Percentiles rank a stretch among this genome's conserved stretches.
Conservation (phyloP, 1,140 invertebrate species). For the Macrosteles quadrilineatus region DNA sequence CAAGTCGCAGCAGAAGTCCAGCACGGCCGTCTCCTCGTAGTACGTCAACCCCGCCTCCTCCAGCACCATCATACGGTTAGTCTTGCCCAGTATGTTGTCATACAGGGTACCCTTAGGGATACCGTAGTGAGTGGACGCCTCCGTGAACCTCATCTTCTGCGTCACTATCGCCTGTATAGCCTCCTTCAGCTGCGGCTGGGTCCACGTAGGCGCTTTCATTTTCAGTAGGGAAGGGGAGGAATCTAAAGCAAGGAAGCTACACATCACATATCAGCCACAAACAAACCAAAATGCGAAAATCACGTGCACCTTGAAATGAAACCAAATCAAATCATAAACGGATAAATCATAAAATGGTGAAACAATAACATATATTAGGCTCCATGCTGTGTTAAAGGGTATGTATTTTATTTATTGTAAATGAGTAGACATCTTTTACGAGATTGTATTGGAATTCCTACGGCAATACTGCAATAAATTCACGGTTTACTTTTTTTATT, state of each 20-base stretch:
- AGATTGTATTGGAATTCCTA: too few relatives aligned
- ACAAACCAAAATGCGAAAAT: constrained; percentile 25
- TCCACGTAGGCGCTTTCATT: constrained; percentile 75
- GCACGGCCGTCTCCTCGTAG: constrained; percentile 63
- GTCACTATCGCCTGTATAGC: constrained; percentile 73
- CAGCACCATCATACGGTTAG: constrained; percentile 71
- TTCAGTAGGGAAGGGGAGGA: constrained; percentile 26
- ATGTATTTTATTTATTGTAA: too few relatives aligned
- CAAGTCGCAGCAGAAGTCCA: constrained; percentile 75
- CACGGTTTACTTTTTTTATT: too few relatives aligned
- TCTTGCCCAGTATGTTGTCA: constrained; percentile 77
- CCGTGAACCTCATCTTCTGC: constrained; percentile 75
- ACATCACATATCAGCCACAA: constrained; percentile 25
- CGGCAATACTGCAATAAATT: too few relatives aligned
- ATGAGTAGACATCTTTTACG: too few relatives aligned
- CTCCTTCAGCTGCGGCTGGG: constrained; percentile 69
- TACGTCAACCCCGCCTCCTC: constrained; percentile 65
- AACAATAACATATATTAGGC: too few relatives aligned
- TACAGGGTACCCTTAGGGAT: constrained; percentile 78
- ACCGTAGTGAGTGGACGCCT: constrained; percentile 67
- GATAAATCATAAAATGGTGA: too few relatives aligned
- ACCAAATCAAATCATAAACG: too few relatives aligned
- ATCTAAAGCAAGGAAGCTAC: constrained; percentile 32
- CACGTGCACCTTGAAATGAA: too few relatives aligned
- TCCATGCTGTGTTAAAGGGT: too few relatives aligned